Evolutionary conservation across 2,888 invertebrate species (phyloP), one percentile per base, ranked within the genome.

Genomic region (Caenorhabditis afra): DNA sequence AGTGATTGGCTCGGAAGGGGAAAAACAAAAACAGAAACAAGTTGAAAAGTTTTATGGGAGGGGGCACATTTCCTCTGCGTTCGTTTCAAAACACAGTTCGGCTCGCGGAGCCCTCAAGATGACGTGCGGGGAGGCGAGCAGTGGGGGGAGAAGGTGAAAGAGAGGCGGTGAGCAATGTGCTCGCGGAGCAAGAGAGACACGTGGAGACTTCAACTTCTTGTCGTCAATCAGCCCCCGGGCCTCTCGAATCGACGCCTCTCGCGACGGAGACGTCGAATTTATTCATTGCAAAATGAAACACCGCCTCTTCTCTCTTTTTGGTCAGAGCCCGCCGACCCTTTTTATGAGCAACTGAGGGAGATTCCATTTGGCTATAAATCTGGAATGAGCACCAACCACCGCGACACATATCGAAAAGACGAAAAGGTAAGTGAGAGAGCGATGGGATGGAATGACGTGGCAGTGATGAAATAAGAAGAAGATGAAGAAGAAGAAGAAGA

Each of bases 211-310:
- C 53, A 70, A 70, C 62, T 70, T 70, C 70, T 70, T 49, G 57
- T 71, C 71, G 71, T 71, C 71, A 71, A 71, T 71, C 71, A 71
- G n/a, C n/a, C 61, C 70, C 62, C 53, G 35, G n/a, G 10, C 16
- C 47, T 47, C 47, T 47, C 47, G 47, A n/a, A 5, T 8, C 47
- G 47, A n/a, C 8, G 8, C 47, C 14, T 11, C 41, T 29, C 45
- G 35, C 50, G 59, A 35, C 52, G 67, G 41, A 50, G 45, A 47
- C 18, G 45, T 61, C 55, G 61, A 62, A 64, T 71, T 71, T 71
- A 71, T 71, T 71, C 71, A 71, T 71, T 71, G 64, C 62, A 64
- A 71, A 71, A 64, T 71, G 71, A 71, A 71, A 71, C 71, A 64
- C 59, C 59, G 58, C 61, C 53, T 23, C 35, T 16, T 20, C 29